phyloP scores from a whole-genome alignment of 2,888 invertebrate species.

The Leucoptera coffeella region DNA sequence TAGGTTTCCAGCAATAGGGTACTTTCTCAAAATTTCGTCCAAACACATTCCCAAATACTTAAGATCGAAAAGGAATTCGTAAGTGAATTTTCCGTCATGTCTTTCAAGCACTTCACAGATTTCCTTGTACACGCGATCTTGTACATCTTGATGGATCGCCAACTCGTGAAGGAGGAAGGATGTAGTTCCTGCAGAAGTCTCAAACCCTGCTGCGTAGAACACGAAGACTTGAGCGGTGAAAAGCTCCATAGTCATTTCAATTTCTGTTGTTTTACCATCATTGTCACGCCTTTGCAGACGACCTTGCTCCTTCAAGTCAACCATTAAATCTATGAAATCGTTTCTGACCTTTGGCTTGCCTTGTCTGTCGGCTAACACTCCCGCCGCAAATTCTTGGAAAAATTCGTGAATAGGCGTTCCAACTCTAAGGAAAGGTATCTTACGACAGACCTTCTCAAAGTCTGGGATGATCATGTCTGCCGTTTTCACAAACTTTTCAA shows the following conservation, averaged over 20 bases:
- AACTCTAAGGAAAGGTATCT: neutral
- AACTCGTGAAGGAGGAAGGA: slow-evolving; percentile 12
- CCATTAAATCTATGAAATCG: slow-evolving; percentile 9
- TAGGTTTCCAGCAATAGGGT: slow-evolving; percentile 6
- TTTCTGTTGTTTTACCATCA: too few species aligned
- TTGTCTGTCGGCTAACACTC: slow-evolving; percentile 6
- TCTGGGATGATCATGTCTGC: slow-evolving; percentile 2
- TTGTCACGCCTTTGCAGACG: too few species aligned
- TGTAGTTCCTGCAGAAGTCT: slow-evolving; percentile 13
- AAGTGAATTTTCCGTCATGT: slow-evolving; percentile 2
- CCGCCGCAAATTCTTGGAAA: slow-evolving; percentile 3
- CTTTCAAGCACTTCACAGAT: slow-evolving; percentile 1
- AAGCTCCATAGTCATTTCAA: slow-evolving; percentile 6
- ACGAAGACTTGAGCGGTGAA: slow-evolving; percentile 9
- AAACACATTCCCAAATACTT: slow-evolving; percentile 6
- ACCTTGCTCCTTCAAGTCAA: slow-evolving; percentile 6
- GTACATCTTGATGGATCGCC: slow-evolving; percentile 6
- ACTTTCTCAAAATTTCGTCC: slow-evolving; percentile 7
- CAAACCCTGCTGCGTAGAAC: slow-evolving; percentile 13
- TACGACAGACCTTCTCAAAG: slow-evolving; percentile 1
- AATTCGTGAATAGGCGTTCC: neutral
- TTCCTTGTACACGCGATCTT: slow-evolving; percentile 5
- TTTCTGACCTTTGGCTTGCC: slow-evolving; percentile 3
- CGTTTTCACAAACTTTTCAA: neutral
- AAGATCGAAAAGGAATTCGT: slow-evolving; percentile 5